phyloP scores from a whole-genome alignment of 2,888 invertebrate genomes.

The Xanthia icteritia region DNA sequence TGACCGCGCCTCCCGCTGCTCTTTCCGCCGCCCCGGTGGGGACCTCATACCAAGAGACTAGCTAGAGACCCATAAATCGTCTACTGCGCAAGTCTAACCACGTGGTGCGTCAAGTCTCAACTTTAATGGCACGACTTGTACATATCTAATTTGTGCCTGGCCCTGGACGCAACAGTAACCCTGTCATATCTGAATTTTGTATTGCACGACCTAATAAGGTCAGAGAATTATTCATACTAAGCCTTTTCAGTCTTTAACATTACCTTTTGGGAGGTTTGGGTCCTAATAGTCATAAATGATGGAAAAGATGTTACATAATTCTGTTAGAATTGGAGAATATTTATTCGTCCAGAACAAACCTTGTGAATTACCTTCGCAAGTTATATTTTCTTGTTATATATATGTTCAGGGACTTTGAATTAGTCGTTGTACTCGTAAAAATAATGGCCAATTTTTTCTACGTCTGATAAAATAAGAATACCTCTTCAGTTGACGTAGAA shows the following conservation, averaged over 20 bases:
- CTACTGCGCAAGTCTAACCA: too few species aligned
- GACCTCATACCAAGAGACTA: too few species aligned
- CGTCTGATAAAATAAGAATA: not conserved
- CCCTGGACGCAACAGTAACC: constrained; percentile 12
- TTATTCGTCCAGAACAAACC: not conserved
- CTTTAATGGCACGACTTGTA: too few species aligned
- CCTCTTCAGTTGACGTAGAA: not conserved
- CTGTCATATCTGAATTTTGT: constrained; percentile 55
- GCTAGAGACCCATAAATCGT: too few species aligned
- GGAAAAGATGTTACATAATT: constrained; percentile 10
- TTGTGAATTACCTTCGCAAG: not conserved
- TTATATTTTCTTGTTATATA: not conserved
- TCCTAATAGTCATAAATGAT: constrained; percentile 10
- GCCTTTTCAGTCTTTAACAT: constrained; percentile 40
- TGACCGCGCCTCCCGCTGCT: too few species aligned
- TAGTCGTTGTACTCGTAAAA: not conserved
- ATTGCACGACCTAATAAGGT: constrained; percentile 48
- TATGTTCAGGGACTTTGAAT: not conserved
- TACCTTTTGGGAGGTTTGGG: constrained; percentile 31
- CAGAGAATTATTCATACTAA: constrained; percentile 55
- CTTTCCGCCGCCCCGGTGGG: too few species aligned
- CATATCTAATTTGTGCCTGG: not conserved
- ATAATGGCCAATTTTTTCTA: not conserved
- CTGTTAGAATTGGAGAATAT: not conserved
- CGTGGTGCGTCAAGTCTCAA: too few species aligned